Conservation (phyloP, 2,888 invertebrate species). For the Pyrocoelia pectoralis region DNA sequence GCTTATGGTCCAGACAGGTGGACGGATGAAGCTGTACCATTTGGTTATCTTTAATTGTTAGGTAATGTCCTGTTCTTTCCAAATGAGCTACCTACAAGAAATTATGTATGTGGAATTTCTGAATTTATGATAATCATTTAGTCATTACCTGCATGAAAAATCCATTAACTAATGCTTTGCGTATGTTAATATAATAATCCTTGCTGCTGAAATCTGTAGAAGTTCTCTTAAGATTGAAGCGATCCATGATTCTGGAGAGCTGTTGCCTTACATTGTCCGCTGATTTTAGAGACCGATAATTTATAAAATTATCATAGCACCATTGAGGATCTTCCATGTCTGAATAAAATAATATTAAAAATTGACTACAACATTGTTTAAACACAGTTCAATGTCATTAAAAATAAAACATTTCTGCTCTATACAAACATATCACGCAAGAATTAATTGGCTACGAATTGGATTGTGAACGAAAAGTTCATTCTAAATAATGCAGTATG, state of each 20-base stretch:
- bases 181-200: constrained; percentile 98
- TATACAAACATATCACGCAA: no score
- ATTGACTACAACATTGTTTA: not conserved
- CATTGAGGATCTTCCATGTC: constrained; percentile 98
- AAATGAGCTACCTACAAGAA: constrained; percentile 86
- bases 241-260: constrained; percentile 97
- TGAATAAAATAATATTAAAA: constrained; percentile 53
- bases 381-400: not conserved
- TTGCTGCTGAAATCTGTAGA: constrained; percentile 98
- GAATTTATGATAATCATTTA: not conserved
- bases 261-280: constrained; percentile 99
- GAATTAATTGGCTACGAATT: no score
- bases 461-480: no score
- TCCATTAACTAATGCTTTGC: constrained; percentile 97
- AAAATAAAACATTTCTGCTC: not conserved
- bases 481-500: no score
- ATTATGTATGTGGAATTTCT: constrained; percentile 12
- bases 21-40: constrained; percentile 98
- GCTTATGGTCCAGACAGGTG: constrained; percentile 98
- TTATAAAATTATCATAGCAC: constrained; percentile 99
- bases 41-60: constrained; percentile 99
- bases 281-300: constrained; percentile 97
- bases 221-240: constrained; percentile 90
- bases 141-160: constrained; percentile 96
- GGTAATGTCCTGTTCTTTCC: constrained; percentile 96